Evolutionary conservation across 2,888 invertebrate species (phyloP).

Genomic region (Melanostoma mellinum): DNA sequence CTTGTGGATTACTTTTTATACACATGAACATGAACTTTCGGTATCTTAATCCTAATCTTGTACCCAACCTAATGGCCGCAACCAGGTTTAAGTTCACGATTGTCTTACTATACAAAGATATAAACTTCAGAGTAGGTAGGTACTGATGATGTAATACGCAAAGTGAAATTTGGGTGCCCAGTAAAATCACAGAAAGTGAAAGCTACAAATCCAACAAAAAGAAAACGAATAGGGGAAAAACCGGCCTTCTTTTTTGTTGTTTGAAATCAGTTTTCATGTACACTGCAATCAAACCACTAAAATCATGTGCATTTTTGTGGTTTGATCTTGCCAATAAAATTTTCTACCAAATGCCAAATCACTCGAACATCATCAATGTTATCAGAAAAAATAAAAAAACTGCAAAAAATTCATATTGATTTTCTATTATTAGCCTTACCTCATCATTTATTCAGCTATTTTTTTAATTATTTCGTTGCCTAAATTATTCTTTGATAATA

Average conservation of each 20-base stretch:
- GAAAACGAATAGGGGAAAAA: not conserved
- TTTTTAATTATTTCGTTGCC: slow-evolving; percentile 4
- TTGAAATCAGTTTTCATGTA: not conserved
- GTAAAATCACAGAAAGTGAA: slow-evolving; percentile 9
- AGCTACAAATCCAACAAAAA: not conserved
- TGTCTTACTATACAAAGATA: slow-evolving; percentile 18
- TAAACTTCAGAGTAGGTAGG: not conserved
- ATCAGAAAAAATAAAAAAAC: not conserved
- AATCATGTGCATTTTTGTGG: no score
- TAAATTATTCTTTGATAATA: slow-evolving; percentile 48
- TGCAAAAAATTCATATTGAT: slow-evolving; percentile 6
- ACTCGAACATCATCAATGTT: not conserved
- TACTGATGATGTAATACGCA: slow-evolving; percentile 16
- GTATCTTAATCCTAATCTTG: slow-evolving; percentile 20
- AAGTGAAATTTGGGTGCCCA: slow-evolving; percentile 20
- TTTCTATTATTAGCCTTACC: slow-evolving; percentile 9
- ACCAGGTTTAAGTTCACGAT: slow-evolving; percentile 47
- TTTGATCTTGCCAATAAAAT: no score
- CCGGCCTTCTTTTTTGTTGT: not conserved
- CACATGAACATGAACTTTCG: slow-evolving; percentile 13
- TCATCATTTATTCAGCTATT: slow-evolving; percentile 3
- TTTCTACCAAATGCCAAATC: no score
- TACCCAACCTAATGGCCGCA: slow-evolving; percentile 33
- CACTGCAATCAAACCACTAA: no score
- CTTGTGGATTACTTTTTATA: slow-evolving; percentile 2